Base-by-base conservation (phyloP, 2,113 vertebrate species). In the Cephalopterus ornatus region DNA sequence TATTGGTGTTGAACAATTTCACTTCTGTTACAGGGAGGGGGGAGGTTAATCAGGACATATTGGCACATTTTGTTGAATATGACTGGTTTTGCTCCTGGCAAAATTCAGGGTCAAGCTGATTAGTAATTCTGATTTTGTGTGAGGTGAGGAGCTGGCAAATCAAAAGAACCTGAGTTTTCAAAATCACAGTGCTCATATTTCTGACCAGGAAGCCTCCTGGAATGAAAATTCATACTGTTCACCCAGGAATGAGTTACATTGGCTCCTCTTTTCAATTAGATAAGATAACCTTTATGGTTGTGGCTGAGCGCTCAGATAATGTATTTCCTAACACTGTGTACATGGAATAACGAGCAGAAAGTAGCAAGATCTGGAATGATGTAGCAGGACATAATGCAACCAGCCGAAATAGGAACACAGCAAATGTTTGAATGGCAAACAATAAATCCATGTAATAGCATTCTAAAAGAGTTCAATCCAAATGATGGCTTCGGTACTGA, bases 131-230 rank as follows among this genome's bases (percentile, higher is more conserved):
- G 76, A 14, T 11, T 47, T 67, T 42, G 70, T 12, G 0, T 6
- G 18, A 3, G n/a, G 16, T 52, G 30, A 58, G 35, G 21, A 56
- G 52, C 39, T 33, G 44, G 49, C 6, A 65, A 47, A 46, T n/a
- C 10, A 27, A 37, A 56, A 37, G 1, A 24, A 35, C 5, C 19
- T 39, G 46, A 42, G n/a, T 80, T 80, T 50, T 32, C 42, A 35
- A 44, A 55, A 27, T 27, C 26, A 3, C 46, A 17, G 37, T 5
- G 42, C 37, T 6, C 1, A 0, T 12, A 50, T 22, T 61, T 37
- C 52, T 88, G 88, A 37, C 14, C 71, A 62, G 37, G 52, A 93
- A 44, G 52, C 19, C 44, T 76, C 59, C 50, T 17, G 52, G 35
- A 68, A 33, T n/a, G 75, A 52, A 61, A 80, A 22, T 46, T 50